These are phyloP conservation scores for Macropis europaea DNA, from an alignment of 2,888 invertebrate species.

Conservation along the genomic window DNA sequence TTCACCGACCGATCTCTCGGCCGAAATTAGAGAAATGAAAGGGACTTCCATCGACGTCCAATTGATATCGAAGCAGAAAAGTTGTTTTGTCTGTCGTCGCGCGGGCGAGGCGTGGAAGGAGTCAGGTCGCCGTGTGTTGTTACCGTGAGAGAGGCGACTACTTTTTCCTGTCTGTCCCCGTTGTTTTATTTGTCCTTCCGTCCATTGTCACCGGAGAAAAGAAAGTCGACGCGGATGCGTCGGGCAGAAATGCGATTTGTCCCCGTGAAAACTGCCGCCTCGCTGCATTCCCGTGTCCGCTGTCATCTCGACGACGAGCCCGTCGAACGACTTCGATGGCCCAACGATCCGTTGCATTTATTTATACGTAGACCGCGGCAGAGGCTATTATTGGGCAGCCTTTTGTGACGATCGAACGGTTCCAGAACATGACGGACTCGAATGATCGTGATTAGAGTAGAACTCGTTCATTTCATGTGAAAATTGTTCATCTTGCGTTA, in stretches of 20 bases:
- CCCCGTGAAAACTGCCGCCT: conserved; percentile 40
- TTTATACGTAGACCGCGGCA: background rate
- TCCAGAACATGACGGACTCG: background rate
- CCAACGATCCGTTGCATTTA: conserved; percentile 34
- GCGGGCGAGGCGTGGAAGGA: conserved; percentile 28
- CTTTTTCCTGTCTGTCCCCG: background rate
- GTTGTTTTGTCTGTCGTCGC: conserved; percentile 45
- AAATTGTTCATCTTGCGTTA: too few relatives aligned
- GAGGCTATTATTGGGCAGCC: conserved; percentile 19
- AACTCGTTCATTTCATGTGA: too few relatives aligned
- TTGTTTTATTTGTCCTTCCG: conserved; percentile 7
- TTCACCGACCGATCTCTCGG: conserved; percentile 5
- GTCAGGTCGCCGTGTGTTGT: conserved; percentile 28
- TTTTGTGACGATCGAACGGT: background rate
- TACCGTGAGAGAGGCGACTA: conserved; percentile 13
- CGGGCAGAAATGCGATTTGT: conserved; percentile 62
- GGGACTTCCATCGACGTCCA: conserved; percentile 28
- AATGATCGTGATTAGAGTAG: background rate
- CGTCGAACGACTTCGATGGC: conserved; percentile 28
- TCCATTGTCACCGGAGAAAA: conserved; percentile 27
- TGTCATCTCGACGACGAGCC: conserved; percentile 64
- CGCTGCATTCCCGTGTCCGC: conserved; percentile 8
- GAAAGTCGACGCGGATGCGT: conserved; percentile 43
- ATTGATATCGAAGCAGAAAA: conserved; percentile 32
- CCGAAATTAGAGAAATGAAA: conserved; percentile 49